Percentiles rank a stretch among this genome's conserved stretches.
These are phyloP conservation scores for Scaptomyza pallida DNA, from an alignment of 1,140 invertebrate genomes.

Conservation along the genomic window DNA sequence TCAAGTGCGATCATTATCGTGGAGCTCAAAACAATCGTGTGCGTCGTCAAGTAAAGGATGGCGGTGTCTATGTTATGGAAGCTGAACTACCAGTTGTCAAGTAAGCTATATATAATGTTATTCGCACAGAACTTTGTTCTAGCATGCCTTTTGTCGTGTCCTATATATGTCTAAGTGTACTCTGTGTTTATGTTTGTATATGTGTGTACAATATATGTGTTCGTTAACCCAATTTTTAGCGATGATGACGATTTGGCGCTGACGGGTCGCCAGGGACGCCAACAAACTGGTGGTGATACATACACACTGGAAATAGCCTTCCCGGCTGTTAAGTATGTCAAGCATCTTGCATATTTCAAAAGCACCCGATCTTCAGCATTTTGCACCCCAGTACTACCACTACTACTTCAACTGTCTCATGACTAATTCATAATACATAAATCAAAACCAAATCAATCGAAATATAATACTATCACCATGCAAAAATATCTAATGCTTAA, in stretches of 20 bases:
- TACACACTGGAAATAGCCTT: constrained; percentile 95
- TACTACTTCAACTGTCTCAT: constrained; percentile 26
- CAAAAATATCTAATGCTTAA: constrained; percentile 24
- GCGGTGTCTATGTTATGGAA: constrained; percentile 91
- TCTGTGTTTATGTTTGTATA: constrained; percentile 57
- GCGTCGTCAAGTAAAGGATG: constrained; percentile 88
- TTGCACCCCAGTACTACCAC: constrained; percentile 53
- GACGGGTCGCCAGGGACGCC: constrained; percentile 87
- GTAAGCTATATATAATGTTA: constrained; percentile 85
- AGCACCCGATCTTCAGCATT: constrained; percentile 48
- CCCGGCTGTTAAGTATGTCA: constrained; percentile 95
- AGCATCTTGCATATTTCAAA: constrained; percentile 41
- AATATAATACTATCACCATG: constrained; percentile 25
- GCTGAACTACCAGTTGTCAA: constrained; percentile 92
- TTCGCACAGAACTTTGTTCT: background rate
- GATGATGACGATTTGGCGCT: constrained; percentile 71
- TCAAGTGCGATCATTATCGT: constrained; percentile 92
- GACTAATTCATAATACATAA: constrained; percentile 29
- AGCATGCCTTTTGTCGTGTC: constrained; percentile 39
- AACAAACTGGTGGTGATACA: constrained; percentile 88
- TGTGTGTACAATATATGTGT: constrained; percentile 56
- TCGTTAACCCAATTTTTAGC: constrained; percentile 72
- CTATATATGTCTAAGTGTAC: constrained; percentile 22
- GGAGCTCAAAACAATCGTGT: constrained; percentile 86
- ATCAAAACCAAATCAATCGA: constrained; percentile 11